Evolutionary conservation across 35 echinoderm and acorn worm genomes (phyloP).

Genomic region (Eucidaris tribuloides): DNA sequence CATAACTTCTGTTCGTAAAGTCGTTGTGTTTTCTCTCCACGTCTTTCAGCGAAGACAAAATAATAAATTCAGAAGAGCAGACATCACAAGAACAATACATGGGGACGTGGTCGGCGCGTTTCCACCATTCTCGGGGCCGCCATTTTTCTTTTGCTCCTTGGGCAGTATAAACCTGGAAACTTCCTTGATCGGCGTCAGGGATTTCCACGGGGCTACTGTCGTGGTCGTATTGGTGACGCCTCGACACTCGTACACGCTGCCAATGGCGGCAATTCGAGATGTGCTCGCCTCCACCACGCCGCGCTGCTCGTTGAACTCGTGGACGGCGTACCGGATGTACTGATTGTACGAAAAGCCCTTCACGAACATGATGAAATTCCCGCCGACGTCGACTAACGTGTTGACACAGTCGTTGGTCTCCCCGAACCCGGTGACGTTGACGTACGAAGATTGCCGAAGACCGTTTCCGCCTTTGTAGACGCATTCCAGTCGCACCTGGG

Average conservation of each 20-base stretch:
- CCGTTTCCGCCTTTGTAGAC: neutral
- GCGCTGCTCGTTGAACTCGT: neutral
- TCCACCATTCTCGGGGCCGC: neutral
- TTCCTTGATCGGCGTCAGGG: neutral
- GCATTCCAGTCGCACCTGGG: neutral
- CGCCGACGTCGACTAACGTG: neutral
- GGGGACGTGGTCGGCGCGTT: no score
- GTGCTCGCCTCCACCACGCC: neutral
- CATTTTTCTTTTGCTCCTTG: neutral
- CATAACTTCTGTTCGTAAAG: no score
- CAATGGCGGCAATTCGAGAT: neutral
- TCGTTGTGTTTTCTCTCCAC: no score
- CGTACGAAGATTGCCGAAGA: neutral
- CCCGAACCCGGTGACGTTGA: conserved; percentile 14
- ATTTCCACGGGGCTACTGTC: neutral
- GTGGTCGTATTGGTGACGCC: neutral
- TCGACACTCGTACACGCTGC: conserved; percentile 12
- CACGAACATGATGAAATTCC: neutral
- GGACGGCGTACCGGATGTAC: neutral
- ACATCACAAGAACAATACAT: no score
- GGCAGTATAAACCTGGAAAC: neutral
- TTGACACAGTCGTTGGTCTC: conserved; percentile 19
- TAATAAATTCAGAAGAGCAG: no score
- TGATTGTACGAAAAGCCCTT: neutral
- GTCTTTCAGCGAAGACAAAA: no score